Evolutionary conservation across 2,113 vertebrate genomes (phyloP).

Genomic region (Chaetops frenatus): DNA sequence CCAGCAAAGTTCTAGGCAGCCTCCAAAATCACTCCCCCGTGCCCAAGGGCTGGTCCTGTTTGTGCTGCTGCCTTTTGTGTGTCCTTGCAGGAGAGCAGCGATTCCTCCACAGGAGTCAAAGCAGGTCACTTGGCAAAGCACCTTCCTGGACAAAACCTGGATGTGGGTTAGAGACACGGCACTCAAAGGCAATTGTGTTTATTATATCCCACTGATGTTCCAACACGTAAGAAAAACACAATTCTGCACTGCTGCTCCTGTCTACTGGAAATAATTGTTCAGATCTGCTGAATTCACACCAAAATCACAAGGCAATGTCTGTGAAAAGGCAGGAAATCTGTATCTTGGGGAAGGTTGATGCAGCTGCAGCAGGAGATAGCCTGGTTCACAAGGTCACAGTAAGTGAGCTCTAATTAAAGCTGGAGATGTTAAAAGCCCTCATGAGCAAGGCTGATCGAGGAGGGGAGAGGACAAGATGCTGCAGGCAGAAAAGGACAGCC

Average conservation of each 20-base stretch:
- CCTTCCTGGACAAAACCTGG: not conserved
- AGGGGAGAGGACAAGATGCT: not conserved
- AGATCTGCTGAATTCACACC: not conserved
- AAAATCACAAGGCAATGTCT: not conserved
- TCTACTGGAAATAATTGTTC: not conserved
- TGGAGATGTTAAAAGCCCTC: not conserved
- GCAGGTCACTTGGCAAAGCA: not conserved
- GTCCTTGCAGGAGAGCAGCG: not conserved
- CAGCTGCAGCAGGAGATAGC: not conserved
- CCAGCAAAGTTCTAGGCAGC: not conserved
- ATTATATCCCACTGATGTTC: not conserved
- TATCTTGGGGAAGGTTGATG: not conserved
- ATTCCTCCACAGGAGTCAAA: not conserved
- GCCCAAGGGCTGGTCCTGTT: not conserved
- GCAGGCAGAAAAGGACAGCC: not conserved
- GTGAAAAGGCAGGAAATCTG: not conserved
- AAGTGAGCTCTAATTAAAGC: not conserved
- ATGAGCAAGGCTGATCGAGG: not conserved
- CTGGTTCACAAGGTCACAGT: not conserved
- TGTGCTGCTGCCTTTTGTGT: not conserved
- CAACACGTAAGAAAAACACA: not conserved
- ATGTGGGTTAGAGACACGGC: fast-evolving
- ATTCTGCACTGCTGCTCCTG: not conserved
- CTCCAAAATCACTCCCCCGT: not conserved
- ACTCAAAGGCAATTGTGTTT: not conserved